Conservation (phyloP, 2,888 invertebrate species). For the Leptinotarsa rubiginosa region DNA sequence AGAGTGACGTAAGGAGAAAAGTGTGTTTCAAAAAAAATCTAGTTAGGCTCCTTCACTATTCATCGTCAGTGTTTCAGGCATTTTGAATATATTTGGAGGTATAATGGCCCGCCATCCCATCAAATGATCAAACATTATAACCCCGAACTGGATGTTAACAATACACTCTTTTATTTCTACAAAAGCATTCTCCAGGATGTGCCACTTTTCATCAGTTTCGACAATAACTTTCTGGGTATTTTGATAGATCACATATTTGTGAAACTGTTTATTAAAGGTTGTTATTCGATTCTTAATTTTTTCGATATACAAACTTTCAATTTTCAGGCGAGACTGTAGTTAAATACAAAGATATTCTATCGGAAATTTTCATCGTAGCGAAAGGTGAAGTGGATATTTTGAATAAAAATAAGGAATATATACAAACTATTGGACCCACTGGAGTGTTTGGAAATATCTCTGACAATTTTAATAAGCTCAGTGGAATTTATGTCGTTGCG, state of each 20-base stretch:
- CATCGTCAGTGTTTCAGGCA: conserved; percentile 36
- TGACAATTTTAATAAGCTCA: conserved; percentile 14
- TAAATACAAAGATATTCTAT: conserved; percentile 37
- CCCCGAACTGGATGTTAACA: conserved; percentile 7
- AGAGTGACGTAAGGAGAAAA: conserved; percentile 23
- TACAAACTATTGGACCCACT: conserved; percentile 33
- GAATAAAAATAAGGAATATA: conserved; percentile 21
- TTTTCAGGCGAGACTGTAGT: conserved; percentile 40
- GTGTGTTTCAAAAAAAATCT: conserved; percentile 9
- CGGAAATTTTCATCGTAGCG: conserved; percentile 37
- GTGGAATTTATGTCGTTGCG: conserved; percentile 32
- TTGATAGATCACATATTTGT: conserved; percentile 32
- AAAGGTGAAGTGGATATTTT: conserved; percentile 42
- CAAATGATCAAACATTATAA: conserved; percentile 3
- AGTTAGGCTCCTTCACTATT: background rate
- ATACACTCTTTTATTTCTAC: conserved; percentile 30
- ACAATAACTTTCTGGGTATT: conserved; percentile 29
- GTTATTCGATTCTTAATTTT: background rate
- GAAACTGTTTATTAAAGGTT: conserved; percentile 38
- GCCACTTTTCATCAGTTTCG: conserved; percentile 33
- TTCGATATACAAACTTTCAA: background rate
- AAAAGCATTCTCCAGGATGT: conserved; percentile 27
- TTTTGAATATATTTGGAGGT: conserved; percentile 34
- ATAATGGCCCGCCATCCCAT: background rate
- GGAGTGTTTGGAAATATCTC: conserved; percentile 41